phyloP scores from a whole-genome alignment of 2,113 vertebrate species.

The Hirundichthys speculiger region DNA sequence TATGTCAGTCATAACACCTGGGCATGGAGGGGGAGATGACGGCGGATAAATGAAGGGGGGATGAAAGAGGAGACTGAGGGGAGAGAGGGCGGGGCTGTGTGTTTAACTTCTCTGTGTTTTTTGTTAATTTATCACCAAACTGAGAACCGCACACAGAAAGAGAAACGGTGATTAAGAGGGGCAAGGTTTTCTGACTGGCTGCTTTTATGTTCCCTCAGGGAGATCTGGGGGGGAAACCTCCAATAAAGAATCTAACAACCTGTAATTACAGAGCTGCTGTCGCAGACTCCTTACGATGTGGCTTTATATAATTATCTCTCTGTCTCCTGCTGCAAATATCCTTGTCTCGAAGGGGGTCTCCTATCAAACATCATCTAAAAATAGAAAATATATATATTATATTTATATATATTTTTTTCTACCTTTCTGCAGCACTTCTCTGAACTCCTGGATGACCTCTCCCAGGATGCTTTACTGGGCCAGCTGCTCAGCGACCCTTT shows the following conservation, averaged over 20 bases:
- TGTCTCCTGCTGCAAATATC: slow-evolving; percentile 9
- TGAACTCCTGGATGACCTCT: slow-evolving; percentile 95
- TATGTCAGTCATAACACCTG: slow-evolving; percentile 33
- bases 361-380: no score
- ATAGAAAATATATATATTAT: no score
- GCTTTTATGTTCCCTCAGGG: slow-evolving; percentile 2
- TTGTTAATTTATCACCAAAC: slow-evolving; percentile 35
- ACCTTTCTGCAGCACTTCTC: slow-evolving; percentile 89
- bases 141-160: slow-evolving; percentile 32
- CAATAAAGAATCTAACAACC: slow-evolving; percentile 27
- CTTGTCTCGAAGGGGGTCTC: no score
- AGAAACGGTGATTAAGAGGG: slow-evolving; percentile 12
- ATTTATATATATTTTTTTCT: neutral
- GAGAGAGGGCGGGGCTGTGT: slow-evolving; percentile 6
- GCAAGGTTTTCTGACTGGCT: slow-evolving; percentile 20
- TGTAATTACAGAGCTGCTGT: slow-evolving; percentile 45
- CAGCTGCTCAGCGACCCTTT: slow-evolving; percentile 98
- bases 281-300: neutral
- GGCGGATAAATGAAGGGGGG: neutral
- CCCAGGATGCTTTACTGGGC: slow-evolving; percentile 92
- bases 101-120: slow-evolving; percentile 20
- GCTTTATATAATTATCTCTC: slow-evolving; percentile 37
- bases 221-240: slow-evolving; percentile 3
- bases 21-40: neutral
- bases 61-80: slow-evolving; percentile 12